Evolutionary conservation across 2,113 vertebrate species (phyloP).

Genomic region (Alces alces): DNA sequence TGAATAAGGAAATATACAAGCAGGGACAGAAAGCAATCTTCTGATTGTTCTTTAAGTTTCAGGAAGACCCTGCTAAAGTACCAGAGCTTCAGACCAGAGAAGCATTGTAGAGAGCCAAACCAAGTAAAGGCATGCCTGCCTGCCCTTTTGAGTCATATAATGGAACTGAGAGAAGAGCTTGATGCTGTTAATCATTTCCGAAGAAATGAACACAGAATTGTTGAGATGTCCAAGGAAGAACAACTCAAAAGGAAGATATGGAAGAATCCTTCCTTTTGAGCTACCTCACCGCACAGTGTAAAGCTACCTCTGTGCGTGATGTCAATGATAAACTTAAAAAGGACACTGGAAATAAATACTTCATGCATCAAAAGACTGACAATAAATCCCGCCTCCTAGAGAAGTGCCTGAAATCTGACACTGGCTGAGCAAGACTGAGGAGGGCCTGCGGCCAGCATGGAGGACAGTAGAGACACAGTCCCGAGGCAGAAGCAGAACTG

Average conservation of each 20-base stretch:
- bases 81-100: constrained; percentile 86
- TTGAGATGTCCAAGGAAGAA: constrained; percentile 86
- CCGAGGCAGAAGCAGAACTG: constrained; percentile 89
- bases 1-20: constrained; percentile 81
- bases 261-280: not conserved
- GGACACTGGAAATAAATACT: constrained; percentile 91
- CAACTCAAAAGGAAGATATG: not conserved
- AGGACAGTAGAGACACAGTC: constrained; percentile 87
- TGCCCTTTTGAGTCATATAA: constrained; percentile 80
- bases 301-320: constrained; percentile 90
- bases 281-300: constrained; percentile 89
- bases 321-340: constrained; percentile 93
- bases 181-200: constrained; percentile 88
- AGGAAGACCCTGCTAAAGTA: constrained; percentile 85
- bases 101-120: constrained; percentile 84
- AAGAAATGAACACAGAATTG: constrained; percentile 88
- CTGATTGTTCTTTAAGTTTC: constrained; percentile 84
- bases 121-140: constrained; percentile 88
- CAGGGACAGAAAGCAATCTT: constrained; percentile 90
- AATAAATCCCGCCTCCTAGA: constrained; percentile 88
- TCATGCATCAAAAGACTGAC: constrained; percentile 88
- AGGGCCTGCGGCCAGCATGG: constrained; percentile 85
- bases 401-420: constrained; percentile 84
- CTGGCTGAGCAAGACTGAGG: constrained; percentile 86
- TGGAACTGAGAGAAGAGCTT: constrained; percentile 88